These are phyloP conservation scores for Escarpia spicata DNA, from an alignment of 2,888 invertebrate genomes.

Conservation along the genomic window DNA sequence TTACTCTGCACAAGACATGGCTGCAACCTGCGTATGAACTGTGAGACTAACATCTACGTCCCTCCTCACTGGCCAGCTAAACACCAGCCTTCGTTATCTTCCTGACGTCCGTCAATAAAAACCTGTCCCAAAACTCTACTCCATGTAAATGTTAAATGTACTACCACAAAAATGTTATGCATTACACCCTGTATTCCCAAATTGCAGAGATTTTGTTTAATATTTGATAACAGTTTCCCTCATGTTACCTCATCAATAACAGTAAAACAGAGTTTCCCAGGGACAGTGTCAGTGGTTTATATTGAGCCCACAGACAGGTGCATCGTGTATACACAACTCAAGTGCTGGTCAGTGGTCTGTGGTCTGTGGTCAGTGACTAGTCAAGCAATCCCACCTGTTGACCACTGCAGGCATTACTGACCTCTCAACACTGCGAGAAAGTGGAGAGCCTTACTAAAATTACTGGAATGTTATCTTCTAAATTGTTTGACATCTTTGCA, in stretches of 20 bases:
- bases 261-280: background rate
- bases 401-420: background rate
- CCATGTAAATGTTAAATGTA: background rate
- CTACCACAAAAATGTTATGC: background rate
- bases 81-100: background rate
- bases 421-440: background rate
- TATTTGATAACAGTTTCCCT: background rate
- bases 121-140: background rate
- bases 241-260: background rate
- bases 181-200: background rate
- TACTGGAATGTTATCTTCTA: background rate
- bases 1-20: background rate
- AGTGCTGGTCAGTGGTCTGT: background rate
- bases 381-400: background rate
- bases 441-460: background rate
- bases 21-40: background rate
- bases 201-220: background rate
- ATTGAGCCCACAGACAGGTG: background rate
- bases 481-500: too few relatives aligned
- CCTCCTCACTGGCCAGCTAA: background rate
- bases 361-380: background rate
- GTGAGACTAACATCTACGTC: background rate
- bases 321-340: background rate
- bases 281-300: background rate
- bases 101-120: background rate